Conservation (phyloP, 2,113 vertebrate species). For the Pheucticus melanocephalus region DNA sequence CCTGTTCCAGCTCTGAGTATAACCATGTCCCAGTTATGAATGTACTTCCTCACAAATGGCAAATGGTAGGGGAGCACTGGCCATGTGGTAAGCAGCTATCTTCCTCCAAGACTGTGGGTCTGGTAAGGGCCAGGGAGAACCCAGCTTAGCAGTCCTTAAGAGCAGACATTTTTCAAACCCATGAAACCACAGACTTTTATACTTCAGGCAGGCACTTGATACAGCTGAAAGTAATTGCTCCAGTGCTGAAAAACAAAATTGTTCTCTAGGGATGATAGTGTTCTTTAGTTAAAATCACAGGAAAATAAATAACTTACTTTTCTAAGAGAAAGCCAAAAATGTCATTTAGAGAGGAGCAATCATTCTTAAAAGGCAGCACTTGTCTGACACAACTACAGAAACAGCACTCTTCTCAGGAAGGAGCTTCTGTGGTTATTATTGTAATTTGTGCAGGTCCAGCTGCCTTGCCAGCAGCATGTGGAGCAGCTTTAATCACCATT, state of each 20-base stretch:
- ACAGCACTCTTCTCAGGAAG: conserved; percentile 50
- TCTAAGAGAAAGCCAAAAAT: conserved; percentile 51
- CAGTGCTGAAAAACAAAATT: conserved; percentile 15
- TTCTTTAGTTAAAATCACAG: conserved; percentile 61
- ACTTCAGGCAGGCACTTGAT: conserved; percentile 18
- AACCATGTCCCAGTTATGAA: not conserved
- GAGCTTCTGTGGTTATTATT: conserved; percentile 54
- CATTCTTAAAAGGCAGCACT: conserved; percentile 64
- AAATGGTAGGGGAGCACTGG: not conserved
- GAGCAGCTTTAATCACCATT: conserved; percentile 59
- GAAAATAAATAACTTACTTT: conserved; percentile 68
- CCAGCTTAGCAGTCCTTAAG: not conserved
- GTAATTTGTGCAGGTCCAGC: conserved; percentile 57
- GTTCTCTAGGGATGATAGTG: conserved; percentile 48
- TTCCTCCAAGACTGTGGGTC: not conserved
- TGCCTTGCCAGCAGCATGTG: conserved; percentile 47
- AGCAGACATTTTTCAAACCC: not conserved
- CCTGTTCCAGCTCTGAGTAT: not conserved
- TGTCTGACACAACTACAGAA: conserved; percentile 40
- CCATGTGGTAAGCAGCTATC: not conserved
- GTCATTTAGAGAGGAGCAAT: conserved; percentile 64
- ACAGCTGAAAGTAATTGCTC: conserved; percentile 56
- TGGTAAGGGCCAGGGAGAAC: not conserved
- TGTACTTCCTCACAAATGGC: not conserved
- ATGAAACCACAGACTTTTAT: conserved; percentile 6